Conservation (phyloP, 2,888 invertebrate species). For the Augiades crinisus region DNA sequence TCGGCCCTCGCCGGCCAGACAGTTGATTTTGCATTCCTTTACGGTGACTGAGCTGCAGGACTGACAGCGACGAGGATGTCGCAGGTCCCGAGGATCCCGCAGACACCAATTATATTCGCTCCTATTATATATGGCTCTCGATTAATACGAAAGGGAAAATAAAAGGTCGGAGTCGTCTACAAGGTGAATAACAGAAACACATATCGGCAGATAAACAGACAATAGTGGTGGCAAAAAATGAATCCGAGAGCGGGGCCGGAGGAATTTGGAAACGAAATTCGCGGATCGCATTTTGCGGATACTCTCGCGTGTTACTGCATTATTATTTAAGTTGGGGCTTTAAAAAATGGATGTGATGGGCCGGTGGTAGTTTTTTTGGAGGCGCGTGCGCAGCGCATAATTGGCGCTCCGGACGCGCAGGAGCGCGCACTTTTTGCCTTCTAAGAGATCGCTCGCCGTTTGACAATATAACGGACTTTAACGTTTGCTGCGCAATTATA, state of each 20-base stretch:
- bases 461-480: conserved; percentile 29
- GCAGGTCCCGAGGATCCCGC: conserved; percentile 27
- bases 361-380: conserved; percentile 65
- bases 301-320: conserved; percentile 80
- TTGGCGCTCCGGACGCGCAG: conserved; percentile 63
- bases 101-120: conserved; percentile 53
- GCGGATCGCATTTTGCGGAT: conserved; percentile 78
- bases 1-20: conserved; percentile 37
- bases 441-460: conserved; percentile 28
- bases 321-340: conserved; percentile 75
- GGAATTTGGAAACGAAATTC: conserved; percentile 78
- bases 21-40: conserved; percentile 60
- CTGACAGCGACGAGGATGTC: conserved; percentile 34
- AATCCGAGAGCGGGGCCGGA: conserved; percentile 46
- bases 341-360: conserved; percentile 72
- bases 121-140: conserved; percentile 37
- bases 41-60: conserved; percentile 45
- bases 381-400: conserved; percentile 77
- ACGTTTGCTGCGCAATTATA: conserved; percentile 15
- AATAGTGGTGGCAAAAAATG: conserved; percentile 71
- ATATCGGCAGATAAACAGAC: conserved; percentile 62
- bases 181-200: conserved; percentile 50
- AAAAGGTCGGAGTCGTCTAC: conserved; percentile 40
- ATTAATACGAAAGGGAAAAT: conserved; percentile 37
- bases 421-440: conserved; percentile 51